Base-by-base conservation (phyloP, 2,797 vertebrate genomes). In the Semaprochilodus insignis region DNA sequence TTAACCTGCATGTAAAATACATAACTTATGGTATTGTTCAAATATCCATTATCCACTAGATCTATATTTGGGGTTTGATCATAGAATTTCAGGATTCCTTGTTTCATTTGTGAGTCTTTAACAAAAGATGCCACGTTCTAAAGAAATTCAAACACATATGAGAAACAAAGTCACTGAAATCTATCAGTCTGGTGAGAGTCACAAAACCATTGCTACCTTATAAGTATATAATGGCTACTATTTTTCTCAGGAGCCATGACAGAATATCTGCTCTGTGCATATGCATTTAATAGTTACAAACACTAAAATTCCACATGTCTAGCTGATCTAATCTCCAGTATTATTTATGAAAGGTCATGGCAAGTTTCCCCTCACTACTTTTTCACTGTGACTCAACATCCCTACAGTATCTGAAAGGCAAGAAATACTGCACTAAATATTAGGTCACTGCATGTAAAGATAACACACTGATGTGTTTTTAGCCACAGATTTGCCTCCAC, bases 381-480 rank as follows among this genome's bases (percentile, higher is more conserved):
- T 44, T 48, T 69, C 65, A 36, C 19, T 36, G 31, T 10, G 1
- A 48, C 66, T n/a, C 40, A 48, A 44, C 23, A 19, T 25, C 21
- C 66, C 66, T 4, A 14, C 44, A 69, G 66, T 69, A 21, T 69
- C 36, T 69, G 40, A 44, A 11, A n/a, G 21, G 66, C 40, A 69
- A 19, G 23, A 67, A 44, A 48, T 44, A 69, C 21, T 44, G 21
- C 36, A 44, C 66, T 69, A 11, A 69, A 48, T 48, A 69, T 69
- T 40, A 67, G 65, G 65, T 23, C 66, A 69, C 8, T 44, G 66
- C 8, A 69, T 69, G 44, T n/a, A 69, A 69, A 69, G 66, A 69
- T 69, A 44, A 44, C 40, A 23, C 19, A n/a, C n/a, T n/a, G n/a
- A n/a, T 5, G 15, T 65, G 25, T 65, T 66, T 65, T 57, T 34